phyloP scores from a whole-genome alignment of 92 coral and sea anemone species.

The Nematostella vectensis region DNA sequence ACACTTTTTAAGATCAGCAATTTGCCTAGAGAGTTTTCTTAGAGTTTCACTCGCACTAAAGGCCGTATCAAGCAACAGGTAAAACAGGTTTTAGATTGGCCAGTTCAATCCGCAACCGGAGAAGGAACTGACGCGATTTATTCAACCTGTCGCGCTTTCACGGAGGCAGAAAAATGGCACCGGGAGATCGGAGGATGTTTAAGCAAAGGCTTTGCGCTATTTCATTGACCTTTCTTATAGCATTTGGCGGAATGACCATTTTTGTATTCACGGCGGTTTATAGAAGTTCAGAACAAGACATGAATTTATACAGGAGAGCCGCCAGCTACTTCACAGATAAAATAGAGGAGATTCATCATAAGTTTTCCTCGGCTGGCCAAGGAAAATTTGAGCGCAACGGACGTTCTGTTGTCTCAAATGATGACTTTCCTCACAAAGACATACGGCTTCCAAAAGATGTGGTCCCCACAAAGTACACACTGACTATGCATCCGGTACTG shows the following conservation, averaged over 20 bases:
- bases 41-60: too few relatives aligned
- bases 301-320: constrained; percentile 64
- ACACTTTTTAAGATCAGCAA: too few relatives aligned
- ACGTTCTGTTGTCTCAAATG: constrained; percentile 3
- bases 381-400: constrained; percentile 7
- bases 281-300: constrained; percentile 68
- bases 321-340: constrained; percentile 47
- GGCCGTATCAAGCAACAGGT: too few relatives aligned
- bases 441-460: constrained; percentile 72
- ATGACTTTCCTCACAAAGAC: constrained; percentile 29
- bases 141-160: background rate
- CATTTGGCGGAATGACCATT: constrained; percentile 62
- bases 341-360: constrained; percentile 10
- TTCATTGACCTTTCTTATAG: constrained; percentile 53
- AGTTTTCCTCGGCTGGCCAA: constrained; percentile 5
- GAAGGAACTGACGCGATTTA: background rate
- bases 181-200: constrained; percentile 27
- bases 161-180: background rate
- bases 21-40: too few relatives aligned
- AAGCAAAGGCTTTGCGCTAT: constrained; percentile 47
- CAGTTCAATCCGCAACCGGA: too few relatives aligned
- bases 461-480: constrained; percentile 51
- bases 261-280: constrained; percentile 58
- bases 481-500: constrained; percentile 64
- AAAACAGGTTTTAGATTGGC: too few relatives aligned